These are phyloP conservation scores for Lagorchestes hirsutus DNA, from an alignment of 2,797 vertebrate species.

Conservation along the genomic window DNA sequence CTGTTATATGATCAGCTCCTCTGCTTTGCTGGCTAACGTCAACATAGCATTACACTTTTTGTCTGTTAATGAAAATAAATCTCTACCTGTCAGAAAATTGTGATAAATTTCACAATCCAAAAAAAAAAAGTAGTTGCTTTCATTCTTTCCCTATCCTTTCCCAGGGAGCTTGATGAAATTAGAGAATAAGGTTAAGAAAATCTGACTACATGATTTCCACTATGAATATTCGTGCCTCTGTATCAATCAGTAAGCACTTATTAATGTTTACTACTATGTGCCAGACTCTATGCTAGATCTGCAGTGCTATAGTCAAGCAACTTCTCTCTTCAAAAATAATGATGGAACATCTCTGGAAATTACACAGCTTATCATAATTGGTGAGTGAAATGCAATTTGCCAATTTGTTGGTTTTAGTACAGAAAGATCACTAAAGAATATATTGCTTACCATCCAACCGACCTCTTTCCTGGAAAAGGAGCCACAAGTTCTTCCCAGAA, in stretches of 20 bases:
- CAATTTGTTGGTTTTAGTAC: conserved; percentile 62
- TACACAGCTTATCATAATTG: conserved; percentile 50
- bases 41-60: conserved; percentile 2
- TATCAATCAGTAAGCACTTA: not conserved
- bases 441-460: conserved; percentile 20
- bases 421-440: conserved; percentile 57
- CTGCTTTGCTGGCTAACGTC: not conserved
- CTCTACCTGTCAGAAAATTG: not conserved
- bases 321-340: conserved; percentile 16
- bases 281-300: not conserved
- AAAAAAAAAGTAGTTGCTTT: conserved; percentile 25
- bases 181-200: conserved; percentile 41
- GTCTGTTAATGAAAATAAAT: conserved; percentile 39
- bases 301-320: not conserved
- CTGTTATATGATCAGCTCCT: not conserved
- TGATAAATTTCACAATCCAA: conserved; percentile 12
- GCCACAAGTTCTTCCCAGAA: conserved; percentile 45
- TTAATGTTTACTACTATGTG: not conserved
- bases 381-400: conserved; percentile 46
- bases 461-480: conserved; percentile 57
- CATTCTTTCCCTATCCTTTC: conserved; percentile 34
- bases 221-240: not conserved
- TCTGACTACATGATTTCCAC: conserved; percentile 31
- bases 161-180: conserved; percentile 37
- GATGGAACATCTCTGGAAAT: conserved; percentile 26